Conservation (phyloP, 2,888 invertebrate genomes). For the Plebejus anna region DNA sequence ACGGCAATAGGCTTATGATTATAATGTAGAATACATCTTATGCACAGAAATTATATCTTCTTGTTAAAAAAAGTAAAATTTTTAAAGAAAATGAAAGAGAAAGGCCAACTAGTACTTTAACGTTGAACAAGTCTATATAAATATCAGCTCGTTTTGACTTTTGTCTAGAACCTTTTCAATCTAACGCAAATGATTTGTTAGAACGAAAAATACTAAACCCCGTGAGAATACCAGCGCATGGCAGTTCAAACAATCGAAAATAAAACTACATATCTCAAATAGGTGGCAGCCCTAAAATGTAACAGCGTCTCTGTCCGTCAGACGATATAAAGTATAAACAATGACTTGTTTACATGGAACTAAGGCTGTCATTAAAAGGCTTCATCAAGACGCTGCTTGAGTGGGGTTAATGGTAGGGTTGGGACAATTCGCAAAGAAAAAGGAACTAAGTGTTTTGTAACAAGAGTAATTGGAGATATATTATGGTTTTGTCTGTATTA, state of each 20-base stretch:
- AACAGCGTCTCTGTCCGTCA: constrained; percentile 35
- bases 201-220: not conserved
- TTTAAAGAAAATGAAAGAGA: not conserved
- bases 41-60: not conserved
- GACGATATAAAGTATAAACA: constrained; percentile 39
- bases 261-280: not conserved
- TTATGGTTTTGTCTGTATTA: too few relatives aligned
- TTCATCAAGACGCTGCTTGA: constrained; percentile 51
- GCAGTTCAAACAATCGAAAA: not conserved
- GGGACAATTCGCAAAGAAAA: constrained; percentile 53
- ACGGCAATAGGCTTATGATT: too few relatives aligned
- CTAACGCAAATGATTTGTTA: not conserved
- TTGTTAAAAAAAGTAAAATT: not conserved
- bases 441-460: not conserved
- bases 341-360: constrained; percentile 48
- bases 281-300: not conserved
- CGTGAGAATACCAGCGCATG: not conserved
- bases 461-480: too few relatives aligned
- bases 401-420: constrained; percentile 67
- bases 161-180: too few relatives aligned
- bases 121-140: not conserved
- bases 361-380: constrained; percentile 67
- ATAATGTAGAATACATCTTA: too few relatives aligned
- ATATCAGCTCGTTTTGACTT: too few relatives aligned
- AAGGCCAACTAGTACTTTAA: not conserved